Conservation (phyloP, 1,140 invertebrate species). For the Littorina saxatilis region DNA sequence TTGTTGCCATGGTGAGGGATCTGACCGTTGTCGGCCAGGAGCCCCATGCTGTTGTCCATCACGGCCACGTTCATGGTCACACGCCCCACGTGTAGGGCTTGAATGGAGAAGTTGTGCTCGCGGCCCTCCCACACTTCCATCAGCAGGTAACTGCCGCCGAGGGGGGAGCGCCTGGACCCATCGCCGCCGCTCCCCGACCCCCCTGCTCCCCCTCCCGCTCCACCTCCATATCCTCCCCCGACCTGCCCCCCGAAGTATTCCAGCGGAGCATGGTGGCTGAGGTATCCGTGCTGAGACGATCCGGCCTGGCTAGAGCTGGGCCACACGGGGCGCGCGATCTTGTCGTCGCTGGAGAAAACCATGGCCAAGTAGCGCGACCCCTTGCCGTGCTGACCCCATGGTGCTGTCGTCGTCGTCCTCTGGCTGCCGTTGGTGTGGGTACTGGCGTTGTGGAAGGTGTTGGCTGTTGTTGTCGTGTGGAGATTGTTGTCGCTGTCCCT, state of each 20-base stretch:
- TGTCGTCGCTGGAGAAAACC: slow-evolving; percentile 47
- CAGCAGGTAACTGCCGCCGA: slow-evolving; percentile 38
- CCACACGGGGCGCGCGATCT: slow-evolving; percentile 40
- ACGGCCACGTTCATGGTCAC: slow-evolving; percentile 68
- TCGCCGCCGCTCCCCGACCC: neutral
- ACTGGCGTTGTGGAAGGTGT: slow-evolving; percentile 41
- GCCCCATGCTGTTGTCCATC: slow-evolving; percentile 41
- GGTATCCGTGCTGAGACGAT: slow-evolving; percentile 45
- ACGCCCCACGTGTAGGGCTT: slow-evolving; percentile 67
- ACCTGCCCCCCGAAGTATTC: neutral
- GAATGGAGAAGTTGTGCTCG: slow-evolving; percentile 66
- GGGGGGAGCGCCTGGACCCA: neutral
- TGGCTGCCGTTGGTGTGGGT: slow-evolving; percentile 3
- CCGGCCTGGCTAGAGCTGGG: slow-evolving; percentile 38
- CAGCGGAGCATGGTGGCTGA: slow-evolving; percentile 40
- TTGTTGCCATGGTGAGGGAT: neutral
- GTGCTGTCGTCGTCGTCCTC: neutral
- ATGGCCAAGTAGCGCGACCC: slow-evolving; percentile 39
- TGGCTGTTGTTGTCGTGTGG: no score
- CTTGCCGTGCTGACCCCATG: neutral
- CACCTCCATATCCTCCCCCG: neutral
- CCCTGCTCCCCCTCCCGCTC: slow-evolving; percentile 5
- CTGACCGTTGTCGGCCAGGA: slow-evolving; percentile 35
- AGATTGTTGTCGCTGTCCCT: neutral
- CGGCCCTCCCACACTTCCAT: slow-evolving; percentile 58